phyloP scores from a whole-genome alignment of 2,113 vertebrate genomes.

The Riparia riparia region DNA sequence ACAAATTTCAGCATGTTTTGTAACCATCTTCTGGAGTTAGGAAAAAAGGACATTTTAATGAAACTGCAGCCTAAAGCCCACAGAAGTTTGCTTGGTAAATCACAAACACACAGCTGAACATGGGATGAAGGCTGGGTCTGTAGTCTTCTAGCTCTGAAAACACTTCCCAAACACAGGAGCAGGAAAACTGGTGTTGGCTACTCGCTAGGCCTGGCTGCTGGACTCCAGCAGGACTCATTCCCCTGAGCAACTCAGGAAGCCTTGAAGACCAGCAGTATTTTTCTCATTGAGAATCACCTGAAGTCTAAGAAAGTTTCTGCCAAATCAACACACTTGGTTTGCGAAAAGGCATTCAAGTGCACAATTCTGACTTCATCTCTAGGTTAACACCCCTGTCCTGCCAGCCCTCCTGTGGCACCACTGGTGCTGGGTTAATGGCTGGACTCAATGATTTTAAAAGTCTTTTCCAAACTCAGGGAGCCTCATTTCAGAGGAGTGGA shows the following conservation, averaged over 20 bases:
- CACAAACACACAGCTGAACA: neutral
- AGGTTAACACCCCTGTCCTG: neutral
- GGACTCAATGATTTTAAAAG: rapidly evolving
- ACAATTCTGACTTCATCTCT: neutral
- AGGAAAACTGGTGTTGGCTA: neutral
- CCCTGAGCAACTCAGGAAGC: neutral
- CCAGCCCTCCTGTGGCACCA: neutral
- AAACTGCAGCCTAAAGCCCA: neutral
- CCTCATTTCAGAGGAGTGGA: neutral
- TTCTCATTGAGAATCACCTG: neutral
- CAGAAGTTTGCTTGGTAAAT: neutral
- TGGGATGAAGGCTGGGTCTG: neutral
- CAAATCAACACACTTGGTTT: neutral
- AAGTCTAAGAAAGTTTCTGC: neutral
- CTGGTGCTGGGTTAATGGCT: neutral
- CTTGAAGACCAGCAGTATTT: neutral
- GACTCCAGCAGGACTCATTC: neutral
- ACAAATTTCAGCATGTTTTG: constrained; percentile 44
- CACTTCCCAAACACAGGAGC: neutral
- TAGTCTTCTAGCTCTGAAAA: neutral
- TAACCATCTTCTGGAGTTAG: neutral
- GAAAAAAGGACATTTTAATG: constrained; percentile 21
- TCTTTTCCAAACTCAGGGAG: neutral
- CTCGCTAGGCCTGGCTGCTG: neutral
- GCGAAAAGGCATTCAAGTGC: neutral